Evolutionary conservation across 2,113 vertebrate species (phyloP).

Genomic region (Beaufortia kweichowensis): DNA sequence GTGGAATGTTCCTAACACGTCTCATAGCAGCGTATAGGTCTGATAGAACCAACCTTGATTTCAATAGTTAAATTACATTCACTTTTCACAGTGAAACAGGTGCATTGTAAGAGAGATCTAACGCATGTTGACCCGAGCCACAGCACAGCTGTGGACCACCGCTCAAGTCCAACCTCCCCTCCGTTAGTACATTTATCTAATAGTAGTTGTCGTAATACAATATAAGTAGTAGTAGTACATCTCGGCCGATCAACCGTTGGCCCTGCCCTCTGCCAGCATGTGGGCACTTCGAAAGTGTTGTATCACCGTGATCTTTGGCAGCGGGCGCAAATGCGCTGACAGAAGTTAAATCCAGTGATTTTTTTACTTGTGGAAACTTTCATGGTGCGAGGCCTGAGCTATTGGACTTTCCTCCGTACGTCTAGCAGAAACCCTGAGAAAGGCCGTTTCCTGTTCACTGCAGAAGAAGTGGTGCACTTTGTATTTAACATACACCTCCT

Average conservation of each 20-base stretch:
- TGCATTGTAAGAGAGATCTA: conserved; percentile 85
- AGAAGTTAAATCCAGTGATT: conserved; percentile 90
- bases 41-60: conserved; percentile 83
- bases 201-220: conserved; percentile 64
- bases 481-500: conserved; percentile 29
- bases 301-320: conserved; percentile 86
- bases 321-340: conserved; percentile 86
- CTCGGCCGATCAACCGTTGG: conserved; percentile 77
- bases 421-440: conserved; percentile 74
- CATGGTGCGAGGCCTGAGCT: conserved; percentile 74
- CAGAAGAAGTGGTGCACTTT: conserved; percentile 60
- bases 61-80: conserved; percentile 83
- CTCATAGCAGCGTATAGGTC: conserved; percentile 90
- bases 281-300: conserved; percentile 80
- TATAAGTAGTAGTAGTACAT: conserved; percentile 74
- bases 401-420: conserved; percentile 52
- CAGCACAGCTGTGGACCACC: conserved; percentile 91
- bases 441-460: conserved; percentile 65
- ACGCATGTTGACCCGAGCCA: conserved; percentile 82
- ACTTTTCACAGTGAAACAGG: conserved; percentile 96
- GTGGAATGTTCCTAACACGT: conserved; percentile 95
- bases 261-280: conserved; percentile 84
- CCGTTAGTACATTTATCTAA: conserved; percentile 22
- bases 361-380: conserved; percentile 61
- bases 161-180: conserved; percentile 76